These are phyloP conservation scores for Collichthys lucidus DNA, from an alignment of 2,113 vertebrate species.

Conservation along the genomic window DNA sequence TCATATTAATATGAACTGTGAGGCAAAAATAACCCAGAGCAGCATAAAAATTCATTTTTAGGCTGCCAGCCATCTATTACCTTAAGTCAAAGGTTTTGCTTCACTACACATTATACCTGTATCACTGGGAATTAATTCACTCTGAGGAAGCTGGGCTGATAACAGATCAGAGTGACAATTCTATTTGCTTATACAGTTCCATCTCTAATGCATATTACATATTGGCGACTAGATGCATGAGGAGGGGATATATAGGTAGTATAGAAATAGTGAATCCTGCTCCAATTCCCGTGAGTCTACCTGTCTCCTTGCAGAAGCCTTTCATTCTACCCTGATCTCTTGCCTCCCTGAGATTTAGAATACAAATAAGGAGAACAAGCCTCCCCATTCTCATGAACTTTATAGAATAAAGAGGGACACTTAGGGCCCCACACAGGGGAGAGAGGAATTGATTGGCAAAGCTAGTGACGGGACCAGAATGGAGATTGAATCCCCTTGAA, in stretches of 20 bases:
- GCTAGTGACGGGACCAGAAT: conserved; percentile 77
- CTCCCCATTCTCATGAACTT: conserved; percentile 78
- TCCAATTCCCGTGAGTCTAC: conserved; percentile 69
- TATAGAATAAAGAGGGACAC: conserved; percentile 81
- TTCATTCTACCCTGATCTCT: conserved; percentile 63
- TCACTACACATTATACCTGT: conserved; percentile 48
- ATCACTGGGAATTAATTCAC: conserved; percentile 58
- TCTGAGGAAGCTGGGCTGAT: conserved; percentile 54
- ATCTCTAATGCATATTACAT: conserved; percentile 59
- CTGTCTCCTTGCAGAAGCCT: conserved; percentile 64
- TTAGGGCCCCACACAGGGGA: conserved; percentile 73
- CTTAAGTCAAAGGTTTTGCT: conserved; percentile 63
- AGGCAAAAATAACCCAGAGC: conserved; percentile 63
- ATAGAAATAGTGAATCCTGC: conserved; percentile 51
- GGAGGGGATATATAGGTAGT: conserved; percentile 24
- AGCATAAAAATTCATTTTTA: conserved; percentile 48
- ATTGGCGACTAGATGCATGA: conserved; percentile 30
- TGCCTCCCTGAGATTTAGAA: conserved; percentile 69
- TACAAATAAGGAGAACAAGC: conserved; percentile 83
- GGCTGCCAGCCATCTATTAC: conserved; percentile 57
- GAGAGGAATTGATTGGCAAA: conserved; percentile 75
- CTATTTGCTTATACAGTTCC: conserved; percentile 37
- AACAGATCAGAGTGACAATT: conserved; percentile 51
- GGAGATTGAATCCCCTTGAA: conserved; percentile 82
- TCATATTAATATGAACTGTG: conserved; percentile 61